Base-by-base conservation (phyloP, 2,113 vertebrate species). In the Ochotona curzoniae region DNA sequence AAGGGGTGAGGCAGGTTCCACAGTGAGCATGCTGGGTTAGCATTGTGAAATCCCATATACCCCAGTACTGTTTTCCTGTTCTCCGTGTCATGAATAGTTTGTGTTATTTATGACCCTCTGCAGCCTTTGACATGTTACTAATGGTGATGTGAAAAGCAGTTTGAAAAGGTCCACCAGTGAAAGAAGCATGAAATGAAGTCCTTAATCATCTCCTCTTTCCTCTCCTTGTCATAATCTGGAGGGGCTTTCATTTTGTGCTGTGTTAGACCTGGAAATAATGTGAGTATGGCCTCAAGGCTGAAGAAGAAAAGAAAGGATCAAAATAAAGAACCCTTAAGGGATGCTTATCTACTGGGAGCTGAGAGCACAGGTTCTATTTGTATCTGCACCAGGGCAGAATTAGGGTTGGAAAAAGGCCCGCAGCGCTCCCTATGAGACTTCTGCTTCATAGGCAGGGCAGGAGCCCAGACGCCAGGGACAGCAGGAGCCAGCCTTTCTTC, bases 91-190 rank as follows among this genome's bases (percentile, higher is more conserved):
- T 1, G 23, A 78, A 30, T 1, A 7, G 60, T 70, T 21, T 44
- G 57, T n/a, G 8, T 69, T 92, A 90, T 80, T 92, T 89, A 91
- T 25, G 89, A 63, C 38, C 38, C 26, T 76, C 3, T n/a, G 71
- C 49, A 90, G 81, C 57, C 87, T 67, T 91, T 54, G 69, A 79
- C 57, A n/a, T 30, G 57, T 81, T 38, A 70, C 73, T 90, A 61
- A 87, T 64, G 49, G 49, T 51, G 32, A 87, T 73, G 73, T 30
- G 8, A 86, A 87, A 89, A 73, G 89, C 83, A 82, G 6, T 11
- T 61, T 57, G 63, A 57, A 64, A 94, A 92, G 38, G 89, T 83
- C 73, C 76, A 94, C 69, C 47, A 60, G 28, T 6, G 25, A 94
- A 54, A 79, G 82, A 71, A 87, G 32, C 57, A 38, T 23, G 35